A percentile compares a stretch with the other conserved stretches of the same genome.
Evolutionary conservation across 2,888 invertebrate species (phyloP).

Genomic region (Ptilodon capucinus): DNA sequence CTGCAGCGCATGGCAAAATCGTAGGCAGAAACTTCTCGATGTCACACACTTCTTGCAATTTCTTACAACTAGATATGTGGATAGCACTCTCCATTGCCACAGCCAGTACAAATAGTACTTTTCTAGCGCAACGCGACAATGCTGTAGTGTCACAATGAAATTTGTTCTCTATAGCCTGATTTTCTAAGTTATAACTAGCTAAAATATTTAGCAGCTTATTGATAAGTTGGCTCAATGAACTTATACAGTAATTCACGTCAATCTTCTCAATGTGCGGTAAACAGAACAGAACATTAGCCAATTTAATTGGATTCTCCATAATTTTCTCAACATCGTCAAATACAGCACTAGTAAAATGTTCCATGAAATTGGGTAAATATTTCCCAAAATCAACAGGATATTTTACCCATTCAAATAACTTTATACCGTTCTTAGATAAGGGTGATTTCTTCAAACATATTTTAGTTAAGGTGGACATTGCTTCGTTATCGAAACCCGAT

Average conservation of each 20-base stretch:
- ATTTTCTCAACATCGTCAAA: slow-evolving; percentile 59
- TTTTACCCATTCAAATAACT: slow-evolving; percentile 84
- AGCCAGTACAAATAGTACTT: slow-evolving; percentile 80
- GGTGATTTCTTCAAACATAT: slow-evolving; percentile 87
- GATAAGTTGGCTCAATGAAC: slow-evolving; percentile 59
- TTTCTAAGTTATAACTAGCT: slow-evolving; percentile 57
- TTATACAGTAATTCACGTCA: slow-evolving; percentile 56
- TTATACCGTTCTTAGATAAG: slow-evolving; percentile 82
- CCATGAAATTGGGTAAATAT: slow-evolving; percentile 60
- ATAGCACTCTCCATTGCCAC: slow-evolving; percentile 82
- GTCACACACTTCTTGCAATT: slow-evolving; percentile 70
- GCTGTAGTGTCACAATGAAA: slow-evolving; percentile 57
- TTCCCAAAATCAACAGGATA: slow-evolving; percentile 85
- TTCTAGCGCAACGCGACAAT: slow-evolving; percentile 60
- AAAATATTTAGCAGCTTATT: slow-evolving; percentile 50
- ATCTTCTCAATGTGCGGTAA: slow-evolving; percentile 81
- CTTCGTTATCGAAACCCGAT: slow-evolving; percentile 76
- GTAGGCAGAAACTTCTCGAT: slow-evolving; percentile 65
- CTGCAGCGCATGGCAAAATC: slow-evolving; percentile 68
- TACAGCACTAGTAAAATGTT: slow-evolving; percentile 57
- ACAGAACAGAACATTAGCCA: slow-evolving; percentile 78
- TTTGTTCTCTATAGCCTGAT: slow-evolving; percentile 47
- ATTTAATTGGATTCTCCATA: slow-evolving; percentile 61
- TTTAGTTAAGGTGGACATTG: slow-evolving; percentile 84
- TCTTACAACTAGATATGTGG: slow-evolving; percentile 79